phyloP scores from a whole-genome alignment of 2,888 invertebrate species.

The Therioaphis trifolii region DNA sequence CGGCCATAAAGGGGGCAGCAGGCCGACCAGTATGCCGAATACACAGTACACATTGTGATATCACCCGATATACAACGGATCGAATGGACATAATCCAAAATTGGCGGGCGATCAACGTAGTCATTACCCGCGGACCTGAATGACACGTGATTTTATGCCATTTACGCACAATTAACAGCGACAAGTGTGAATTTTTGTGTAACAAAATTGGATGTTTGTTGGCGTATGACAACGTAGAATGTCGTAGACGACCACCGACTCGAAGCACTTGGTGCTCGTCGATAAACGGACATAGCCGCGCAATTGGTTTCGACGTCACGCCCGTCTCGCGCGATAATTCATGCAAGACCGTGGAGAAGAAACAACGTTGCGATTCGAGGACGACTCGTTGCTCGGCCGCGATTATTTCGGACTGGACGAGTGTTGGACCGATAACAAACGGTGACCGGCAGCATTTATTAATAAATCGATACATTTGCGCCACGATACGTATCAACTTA shows the following conservation, averaged over 20 bases:
- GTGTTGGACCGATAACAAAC: neutral
- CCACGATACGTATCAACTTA: neutral
- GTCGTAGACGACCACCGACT: slow-evolving; percentile 23
- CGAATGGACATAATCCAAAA: slow-evolving; percentile 15
- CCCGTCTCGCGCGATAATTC: neutral
- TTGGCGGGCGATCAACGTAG: neutral
- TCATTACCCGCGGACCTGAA: neutral
- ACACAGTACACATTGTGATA: slow-evolving; percentile 1
- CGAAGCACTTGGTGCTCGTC: neutral
- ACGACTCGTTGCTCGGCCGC: neutral
- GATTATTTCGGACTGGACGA: neutral
- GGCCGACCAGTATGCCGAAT: neutral
- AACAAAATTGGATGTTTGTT: slow-evolving; percentile 16
- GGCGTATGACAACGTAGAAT: neutral
- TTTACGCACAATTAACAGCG: neutral
- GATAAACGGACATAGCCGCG: neutral
- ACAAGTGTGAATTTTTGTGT: neutral
- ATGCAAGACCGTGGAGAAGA: neutral
- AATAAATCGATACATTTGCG: neutral
- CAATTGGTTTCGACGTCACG: neutral
- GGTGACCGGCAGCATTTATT: neutral
- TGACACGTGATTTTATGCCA: slow-evolving; percentile 10
- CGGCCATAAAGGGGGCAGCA: neutral
- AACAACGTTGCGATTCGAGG: neutral
- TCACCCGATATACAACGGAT: neutral